Evolutionary conservation across 1,140 invertebrate species (phyloP), one percentile per base, ranked within the genome.

Genomic region (Vanessa tameamea): DNA sequence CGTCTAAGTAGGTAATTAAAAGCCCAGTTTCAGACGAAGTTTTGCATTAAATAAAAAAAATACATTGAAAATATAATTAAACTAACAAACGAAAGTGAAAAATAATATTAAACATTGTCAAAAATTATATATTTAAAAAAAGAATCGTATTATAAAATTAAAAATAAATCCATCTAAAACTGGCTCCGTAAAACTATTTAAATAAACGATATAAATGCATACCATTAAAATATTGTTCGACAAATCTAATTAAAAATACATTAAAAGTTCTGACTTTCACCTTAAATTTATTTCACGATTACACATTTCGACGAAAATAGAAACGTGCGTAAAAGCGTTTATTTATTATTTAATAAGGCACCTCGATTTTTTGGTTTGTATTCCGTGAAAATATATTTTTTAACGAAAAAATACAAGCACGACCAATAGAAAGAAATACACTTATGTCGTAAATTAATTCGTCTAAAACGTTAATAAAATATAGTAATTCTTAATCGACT

Each of bases 351-450:
- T 83, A 82, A 76, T 89, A 89, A 89, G 87, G 87, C 87, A 89
- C 87, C 87, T 87, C 78, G 76, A 79, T 71, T 87, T 86, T 89
- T 89, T 89, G 85, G 86, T 89, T 82, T 86, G 70, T 77, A 85
- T 80, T 79, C 78, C 74, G 69, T 71, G 64, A 75, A 74, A 77
- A 69, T 75, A 67, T 70, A 82, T 72, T 63, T 76, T 43, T 48
- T 72, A 57, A 16, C 50, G 55, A 43, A 73, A 70, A 64, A 67
- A 73, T 67, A 67, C 71, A 73, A 51, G 71, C 50, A 63, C 64
- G 64, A 55, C 64, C 57, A 47, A 70, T 63, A 51, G 47, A 64
- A 47, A 64, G 69, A 64, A 63, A 50, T 61, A 70, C 31, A 47
- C 13, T 63, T 13, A 2, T 53, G 51, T 64, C 26, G 8, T 53